These are phyloP conservation scores for Hymenochirus boettgeri DNA, from an alignment of 2,113 vertebrate species.

Conservation along the genomic window DNA sequence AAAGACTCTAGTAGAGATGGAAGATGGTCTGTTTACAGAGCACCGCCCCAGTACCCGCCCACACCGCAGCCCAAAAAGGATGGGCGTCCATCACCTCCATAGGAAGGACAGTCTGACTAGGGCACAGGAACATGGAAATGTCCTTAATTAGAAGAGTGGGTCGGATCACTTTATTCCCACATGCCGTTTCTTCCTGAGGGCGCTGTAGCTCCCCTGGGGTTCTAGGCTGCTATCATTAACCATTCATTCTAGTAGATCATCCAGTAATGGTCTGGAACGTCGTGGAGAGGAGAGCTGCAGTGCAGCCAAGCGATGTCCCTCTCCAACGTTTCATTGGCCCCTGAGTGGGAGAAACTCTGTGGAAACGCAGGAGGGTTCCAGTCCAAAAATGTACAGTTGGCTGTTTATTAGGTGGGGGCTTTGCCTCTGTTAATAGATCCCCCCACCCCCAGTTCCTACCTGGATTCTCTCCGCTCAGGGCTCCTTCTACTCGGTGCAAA, in stretches of 20 bases:
- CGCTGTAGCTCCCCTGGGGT: background rate
- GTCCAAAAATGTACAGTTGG: too few species aligned
- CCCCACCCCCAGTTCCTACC: too few species aligned
- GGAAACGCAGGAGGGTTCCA: too few species aligned
- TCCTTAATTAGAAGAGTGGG: conserved; percentile 74
- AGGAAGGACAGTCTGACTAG: conserved; percentile 94
- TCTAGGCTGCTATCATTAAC: conserved; percentile 33
- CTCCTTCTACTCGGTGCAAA: too few species aligned
- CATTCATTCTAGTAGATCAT: accelerated
- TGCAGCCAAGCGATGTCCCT: background rate
- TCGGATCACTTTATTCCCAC: background rate
- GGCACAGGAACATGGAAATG: conserved; percentile 91
- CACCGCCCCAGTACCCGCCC: conserved; percentile 61
- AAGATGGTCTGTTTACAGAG: conserved; percentile 49
- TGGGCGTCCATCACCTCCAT: conserved; percentile 94
- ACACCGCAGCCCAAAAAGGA: conserved; percentile 88
- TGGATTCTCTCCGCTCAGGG: too few species aligned
- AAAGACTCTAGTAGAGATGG: background rate
- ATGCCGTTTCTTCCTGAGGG: background rate
- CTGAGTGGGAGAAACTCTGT: too few species aligned
- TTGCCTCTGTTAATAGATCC: too few species aligned
- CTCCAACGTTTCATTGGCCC: too few species aligned
- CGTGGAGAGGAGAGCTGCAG: background rate
- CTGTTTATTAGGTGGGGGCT: too few species aligned
- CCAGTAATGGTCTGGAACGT: background rate